phyloP scores from a whole-genome alignment of 2,797 vertebrate genomes.

The Gadopsis bispinosus region DNA sequence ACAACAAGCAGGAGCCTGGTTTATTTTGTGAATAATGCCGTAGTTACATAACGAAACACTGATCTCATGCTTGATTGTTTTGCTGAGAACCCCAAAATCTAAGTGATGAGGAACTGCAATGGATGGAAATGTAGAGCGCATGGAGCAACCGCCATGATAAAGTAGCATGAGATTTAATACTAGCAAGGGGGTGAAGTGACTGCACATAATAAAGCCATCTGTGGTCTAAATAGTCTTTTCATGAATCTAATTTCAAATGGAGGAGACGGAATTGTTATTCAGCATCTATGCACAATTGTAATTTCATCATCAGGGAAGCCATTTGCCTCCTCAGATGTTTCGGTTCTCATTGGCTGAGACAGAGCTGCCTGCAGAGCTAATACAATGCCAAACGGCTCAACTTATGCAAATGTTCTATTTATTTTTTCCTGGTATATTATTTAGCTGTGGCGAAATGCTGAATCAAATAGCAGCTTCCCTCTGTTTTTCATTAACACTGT shows the following conservation, averaged over 20 bases:
- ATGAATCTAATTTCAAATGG: constrained; percentile 28
- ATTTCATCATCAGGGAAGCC: constrained; percentile 13
- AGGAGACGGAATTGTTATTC: constrained; percentile 27
- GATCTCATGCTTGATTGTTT: constrained; percentile 10
- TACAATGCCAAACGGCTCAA: constrained; percentile 14
- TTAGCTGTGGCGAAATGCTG: constrained; percentile 25
- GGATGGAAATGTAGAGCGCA: constrained; percentile 9
- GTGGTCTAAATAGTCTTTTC: constrained; percentile 10
- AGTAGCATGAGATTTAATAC: constrained; percentile 8
- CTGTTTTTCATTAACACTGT: constrained; percentile 46
- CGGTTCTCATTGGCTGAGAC: constrained; percentile 9
- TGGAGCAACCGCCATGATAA: background rate
- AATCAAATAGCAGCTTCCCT: constrained; percentile 35
- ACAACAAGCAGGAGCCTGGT: background rate
- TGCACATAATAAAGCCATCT: constrained; percentile 19
- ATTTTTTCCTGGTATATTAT: constrained; percentile 26
- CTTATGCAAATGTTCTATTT: constrained; percentile 39
- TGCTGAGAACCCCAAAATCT: constrained; percentile 14
- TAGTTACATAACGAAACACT: constrained; percentile 22
- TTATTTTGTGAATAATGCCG: constrained; percentile 34
- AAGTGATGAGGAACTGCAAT: background rate
- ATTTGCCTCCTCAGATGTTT: constrained; percentile 35
- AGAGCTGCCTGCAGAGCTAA: background rate
- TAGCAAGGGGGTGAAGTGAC: background rate
- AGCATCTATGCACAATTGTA: constrained; percentile 8